Evolutionary conservation across 1,140 invertebrate genomes (phyloP).

Genomic region (Brachionus asplanchnoidis): DNA sequence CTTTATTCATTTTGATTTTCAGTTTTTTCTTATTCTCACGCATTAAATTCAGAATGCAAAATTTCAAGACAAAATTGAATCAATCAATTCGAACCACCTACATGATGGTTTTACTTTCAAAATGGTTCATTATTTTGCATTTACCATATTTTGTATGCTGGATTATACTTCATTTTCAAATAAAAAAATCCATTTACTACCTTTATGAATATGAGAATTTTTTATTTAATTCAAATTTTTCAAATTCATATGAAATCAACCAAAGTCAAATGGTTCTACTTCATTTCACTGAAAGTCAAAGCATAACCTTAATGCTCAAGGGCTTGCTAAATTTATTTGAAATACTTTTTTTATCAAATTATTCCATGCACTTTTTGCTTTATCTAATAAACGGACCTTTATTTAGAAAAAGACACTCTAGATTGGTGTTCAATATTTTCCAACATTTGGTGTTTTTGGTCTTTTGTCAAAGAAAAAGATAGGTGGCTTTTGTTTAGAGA

Average conservation of each 20-base stretch:
- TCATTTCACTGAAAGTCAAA: not conserved
- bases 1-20: conserved; percentile 1
- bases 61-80: not conserved
- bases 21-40: not conserved
- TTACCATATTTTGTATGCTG: conserved; percentile 23
- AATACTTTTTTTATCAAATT: conserved; percentile 35
- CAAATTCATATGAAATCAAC: not conserved
- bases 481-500: no score
- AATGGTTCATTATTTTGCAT: conserved; percentile 25
- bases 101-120: not conserved
- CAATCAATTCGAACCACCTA: not conserved
- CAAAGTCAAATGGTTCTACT: not conserved
- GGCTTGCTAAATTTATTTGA: conserved; percentile 28
- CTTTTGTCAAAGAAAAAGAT: not conserved
- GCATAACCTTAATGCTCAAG: not conserved
- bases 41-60: conserved; percentile 7
- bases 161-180: not conserved
- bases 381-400: not conserved
- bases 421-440: not conserved
- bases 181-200: not conserved
- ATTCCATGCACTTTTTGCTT: conserved; percentile 23
- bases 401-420: conserved; percentile 5
- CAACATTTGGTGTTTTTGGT: not conserved
- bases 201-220: not conserved
- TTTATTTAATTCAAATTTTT: not conserved